Conservation (phyloP, 2,113 vertebrate genomes). For the Neoarius graeffei region DNA sequence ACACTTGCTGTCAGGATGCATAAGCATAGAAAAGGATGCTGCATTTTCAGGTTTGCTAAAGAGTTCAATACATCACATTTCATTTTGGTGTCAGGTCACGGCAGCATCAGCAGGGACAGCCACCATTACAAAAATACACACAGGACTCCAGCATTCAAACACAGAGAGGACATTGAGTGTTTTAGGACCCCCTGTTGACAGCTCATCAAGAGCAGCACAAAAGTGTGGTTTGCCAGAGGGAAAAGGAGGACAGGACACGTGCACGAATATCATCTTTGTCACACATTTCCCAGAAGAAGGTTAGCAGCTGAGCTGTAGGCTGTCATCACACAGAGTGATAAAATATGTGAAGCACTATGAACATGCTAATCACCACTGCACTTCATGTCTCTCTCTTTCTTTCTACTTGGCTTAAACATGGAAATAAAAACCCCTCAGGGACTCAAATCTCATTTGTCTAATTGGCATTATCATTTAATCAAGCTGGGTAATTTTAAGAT, state of each 20-base stretch:
- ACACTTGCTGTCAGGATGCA: background rate
- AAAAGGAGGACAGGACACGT: background rate
- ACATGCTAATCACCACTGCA: background rate
- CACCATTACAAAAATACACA: background rate
- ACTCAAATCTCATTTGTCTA: background rate
- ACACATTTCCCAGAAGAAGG: background rate
- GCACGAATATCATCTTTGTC: background rate
- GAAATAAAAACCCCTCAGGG: background rate
- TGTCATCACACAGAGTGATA: background rate
- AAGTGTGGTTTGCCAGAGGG: background rate
- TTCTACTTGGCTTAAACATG: background rate
- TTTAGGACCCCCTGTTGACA: background rate
- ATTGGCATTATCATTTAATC: background rate
- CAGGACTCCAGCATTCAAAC: background rate
- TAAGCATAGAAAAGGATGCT: background rate
- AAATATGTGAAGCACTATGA: conserved; percentile 5
- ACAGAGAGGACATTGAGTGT: background rate
- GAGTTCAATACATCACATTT: background rate
- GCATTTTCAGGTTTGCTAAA: background rate
- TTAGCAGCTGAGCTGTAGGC: background rate
- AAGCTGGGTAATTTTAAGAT: background rate
- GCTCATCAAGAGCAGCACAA: background rate
- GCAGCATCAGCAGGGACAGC: background rate
- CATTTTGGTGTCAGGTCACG: background rate
- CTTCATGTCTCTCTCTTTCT: background rate